Evolutionary conservation across 2,113 vertebrate species (phyloP), one percentile per base, ranked within the genome.

Genomic region (Caranx melampygus): DNA sequence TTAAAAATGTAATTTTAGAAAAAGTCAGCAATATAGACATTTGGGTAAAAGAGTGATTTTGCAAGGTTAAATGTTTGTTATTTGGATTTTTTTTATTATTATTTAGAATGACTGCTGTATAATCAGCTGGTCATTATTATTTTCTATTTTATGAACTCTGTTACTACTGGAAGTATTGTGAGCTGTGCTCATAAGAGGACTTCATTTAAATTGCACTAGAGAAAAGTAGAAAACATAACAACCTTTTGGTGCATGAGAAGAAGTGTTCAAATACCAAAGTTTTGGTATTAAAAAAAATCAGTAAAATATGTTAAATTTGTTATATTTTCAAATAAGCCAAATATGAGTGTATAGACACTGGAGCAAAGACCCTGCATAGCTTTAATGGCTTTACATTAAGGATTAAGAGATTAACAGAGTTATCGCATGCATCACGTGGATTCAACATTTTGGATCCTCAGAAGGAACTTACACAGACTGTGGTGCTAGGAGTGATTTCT

Each of bases 161-260:
- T 63, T 8, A 69, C 52, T 34, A 64, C 51, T 79, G 74, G 69
- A 82, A 40, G 55, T 59, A 47, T 59, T 54, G 64, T 75, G 80
- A 81, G 72, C 76, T 83, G 81, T 81, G 73, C 77, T 83, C 76
- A 55, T 21, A 54, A 42, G 15, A 42, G 8, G 55, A 71, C 59
- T 58, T 69, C 8, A 52, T 58, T 63, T 33, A 67, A 58, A 54
- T 42, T 74, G 58, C 34, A 62, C 6, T 44, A 34, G n/a, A 65
- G n/a, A 34, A 40, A 35, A 78, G 40, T 11, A 31, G 58, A 13
- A 74, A 57, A 57, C 34, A 33, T 14, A 34, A 33, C 20, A 35
- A 31, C 6, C 3, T 63, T 57, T n/a, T 3, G 21, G 34, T 52
- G 21, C 13, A 26, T 61, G 26, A 58, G 13, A 8, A 11, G 34